Conservation (phyloP, 1,140 invertebrate genomes). For the Neoseiulus cucumeris region DNA sequence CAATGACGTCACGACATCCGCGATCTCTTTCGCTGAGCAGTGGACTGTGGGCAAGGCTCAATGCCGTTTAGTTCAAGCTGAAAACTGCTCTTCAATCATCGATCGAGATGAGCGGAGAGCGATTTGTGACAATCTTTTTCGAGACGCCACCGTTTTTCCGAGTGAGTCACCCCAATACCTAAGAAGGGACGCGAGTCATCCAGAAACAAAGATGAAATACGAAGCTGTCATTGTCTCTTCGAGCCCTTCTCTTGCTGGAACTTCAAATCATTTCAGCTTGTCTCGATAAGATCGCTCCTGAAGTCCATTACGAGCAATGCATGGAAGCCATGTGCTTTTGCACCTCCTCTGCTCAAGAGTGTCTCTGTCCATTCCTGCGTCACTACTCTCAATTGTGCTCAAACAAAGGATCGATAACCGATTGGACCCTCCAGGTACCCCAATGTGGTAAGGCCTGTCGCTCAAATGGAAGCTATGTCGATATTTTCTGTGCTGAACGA, state of each 20-base stretch:
- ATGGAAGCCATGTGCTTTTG: constrained; percentile 69
- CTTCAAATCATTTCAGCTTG: no score
- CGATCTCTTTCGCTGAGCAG: constrained; percentile 57
- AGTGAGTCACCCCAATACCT: neutral
- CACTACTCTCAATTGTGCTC: constrained; percentile 61
- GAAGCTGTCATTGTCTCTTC: no score
- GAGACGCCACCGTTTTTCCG: neutral
- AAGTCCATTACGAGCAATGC: constrained; percentile 54
- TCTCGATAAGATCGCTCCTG: constrained; percentile 52
- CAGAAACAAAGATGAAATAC: no score
- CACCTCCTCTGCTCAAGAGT: constrained; percentile 27
- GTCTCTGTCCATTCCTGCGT: constrained; percentile 49
- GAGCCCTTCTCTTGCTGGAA: no score
- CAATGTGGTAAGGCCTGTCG: constrained; percentile 46
- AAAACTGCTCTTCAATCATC: constrained; percentile 19
- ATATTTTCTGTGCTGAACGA: no score
- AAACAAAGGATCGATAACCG: constrained; percentile 41
- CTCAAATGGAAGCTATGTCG: neutral
- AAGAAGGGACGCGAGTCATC: no score
- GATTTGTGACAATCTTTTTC: neutral
- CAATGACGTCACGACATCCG: constrained; percentile 42
- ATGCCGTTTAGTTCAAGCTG: constrained; percentile 31
- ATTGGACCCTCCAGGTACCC: constrained; percentile 51
- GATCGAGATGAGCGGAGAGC: constrained; percentile 18
- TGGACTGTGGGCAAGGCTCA: constrained; percentile 53